Conservation (phyloP, 2,888 invertebrate genomes). For the Drosophila helvetica region DNA sequence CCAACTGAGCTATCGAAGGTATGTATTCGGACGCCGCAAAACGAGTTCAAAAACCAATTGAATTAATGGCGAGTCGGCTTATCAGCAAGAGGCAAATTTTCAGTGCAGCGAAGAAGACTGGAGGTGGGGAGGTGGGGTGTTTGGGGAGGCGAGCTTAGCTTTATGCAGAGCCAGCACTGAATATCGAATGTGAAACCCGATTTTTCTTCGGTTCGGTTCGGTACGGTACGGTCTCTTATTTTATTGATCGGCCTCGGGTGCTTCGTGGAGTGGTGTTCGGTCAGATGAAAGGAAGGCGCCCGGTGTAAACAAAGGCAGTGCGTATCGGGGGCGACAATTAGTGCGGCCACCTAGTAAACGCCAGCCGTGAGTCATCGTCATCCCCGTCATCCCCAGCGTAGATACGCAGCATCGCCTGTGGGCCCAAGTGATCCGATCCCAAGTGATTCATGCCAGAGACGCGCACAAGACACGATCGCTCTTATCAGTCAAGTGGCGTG, state of each 20-base stretch:
- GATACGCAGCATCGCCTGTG: constrained; percentile 45
- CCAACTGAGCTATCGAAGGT: constrained; percentile 83
- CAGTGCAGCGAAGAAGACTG: constrained; percentile 8
- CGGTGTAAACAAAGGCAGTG: constrained; percentile 48
- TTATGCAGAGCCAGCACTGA: constrained; percentile 43
- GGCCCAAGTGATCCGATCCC: constrained; percentile 7
- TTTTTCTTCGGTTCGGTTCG: constrained; percentile 15
- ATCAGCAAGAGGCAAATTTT: constrained; percentile 31
- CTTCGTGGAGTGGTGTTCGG: constrained; percentile 24
- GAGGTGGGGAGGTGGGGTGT: background rate
- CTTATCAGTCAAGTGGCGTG: constrained; percentile 63
- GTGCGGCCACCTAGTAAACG: constrained; percentile 61
- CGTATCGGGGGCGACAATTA: constrained; percentile 52
- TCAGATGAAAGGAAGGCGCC: constrained; percentile 59
- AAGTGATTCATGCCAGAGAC: constrained; percentile 65
- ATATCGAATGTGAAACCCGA: constrained; percentile 23
- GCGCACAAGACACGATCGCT: constrained; percentile 53
- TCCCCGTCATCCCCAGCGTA: constrained; percentile 5
- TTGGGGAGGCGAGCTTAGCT: constrained; percentile 20
- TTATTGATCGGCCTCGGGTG: constrained; percentile 8
- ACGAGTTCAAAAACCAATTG: constrained; percentile 28
- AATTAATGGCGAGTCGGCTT: constrained; percentile 30
- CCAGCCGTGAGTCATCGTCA: constrained; percentile 54
- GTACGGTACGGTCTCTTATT: constrained; percentile 12
- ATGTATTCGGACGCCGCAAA: constrained; percentile 28